Conservation (phyloP, 2,113 vertebrate species). For the Sialia sialis region DNA sequence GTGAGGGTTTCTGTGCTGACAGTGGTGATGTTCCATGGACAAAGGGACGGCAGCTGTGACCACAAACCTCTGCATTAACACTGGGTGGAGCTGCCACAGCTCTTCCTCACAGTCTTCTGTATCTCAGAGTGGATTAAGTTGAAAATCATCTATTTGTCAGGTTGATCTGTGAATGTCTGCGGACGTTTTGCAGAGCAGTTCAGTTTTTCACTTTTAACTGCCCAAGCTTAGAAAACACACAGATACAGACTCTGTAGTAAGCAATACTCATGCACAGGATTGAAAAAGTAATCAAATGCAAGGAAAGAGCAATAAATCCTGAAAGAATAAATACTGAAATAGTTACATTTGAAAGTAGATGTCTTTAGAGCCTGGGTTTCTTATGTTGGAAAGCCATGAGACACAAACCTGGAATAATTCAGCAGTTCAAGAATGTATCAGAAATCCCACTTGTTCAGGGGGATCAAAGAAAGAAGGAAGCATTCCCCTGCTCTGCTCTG, state of each 20-base stretch:
- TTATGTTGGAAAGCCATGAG: background rate
- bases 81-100: fast-evolving
- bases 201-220: background rate
- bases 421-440: background rate
- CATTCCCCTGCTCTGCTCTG: background rate
- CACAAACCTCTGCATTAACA: background rate
- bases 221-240: background rate
- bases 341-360: background rate
- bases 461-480: background rate
- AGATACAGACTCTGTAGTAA: background rate
- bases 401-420: background rate
- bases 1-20: background rate
- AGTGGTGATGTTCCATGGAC: background rate
- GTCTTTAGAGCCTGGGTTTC: background rate
- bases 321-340: background rate
- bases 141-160: background rate
- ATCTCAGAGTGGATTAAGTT: background rate
- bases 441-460: background rate
- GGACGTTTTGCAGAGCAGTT: background rate
- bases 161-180: background rate
- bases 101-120: background rate
- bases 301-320: background rate
- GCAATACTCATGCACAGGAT: no score
- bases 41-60: background rate
- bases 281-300: background rate